Evolutionary conservation across 37 sponge, comb jelly and placozoan species (phyloP).

Genomic region (Petrosia ficiformis): DNA sequence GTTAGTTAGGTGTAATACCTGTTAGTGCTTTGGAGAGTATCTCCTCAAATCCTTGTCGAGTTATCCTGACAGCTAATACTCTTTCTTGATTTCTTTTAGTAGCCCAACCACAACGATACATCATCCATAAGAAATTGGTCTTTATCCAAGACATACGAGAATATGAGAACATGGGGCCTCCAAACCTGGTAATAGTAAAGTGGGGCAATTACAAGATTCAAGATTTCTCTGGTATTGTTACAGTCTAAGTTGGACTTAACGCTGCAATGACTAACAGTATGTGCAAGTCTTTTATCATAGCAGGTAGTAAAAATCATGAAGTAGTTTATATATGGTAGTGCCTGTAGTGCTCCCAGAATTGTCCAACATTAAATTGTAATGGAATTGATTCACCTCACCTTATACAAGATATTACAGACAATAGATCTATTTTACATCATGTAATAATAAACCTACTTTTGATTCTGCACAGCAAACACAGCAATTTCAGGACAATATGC

Average conservation of each 20-base stretch:
- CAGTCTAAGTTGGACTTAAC: not conserved
- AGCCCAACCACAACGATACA: constrained; percentile 77
- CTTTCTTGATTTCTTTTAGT: constrained; percentile 57
- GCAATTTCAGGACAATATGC: constrained; percentile 73
- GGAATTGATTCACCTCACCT: too few species aligned
- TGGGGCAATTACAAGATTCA: too few species aligned
- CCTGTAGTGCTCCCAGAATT: too few species aligned
- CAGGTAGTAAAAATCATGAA: too few species aligned
- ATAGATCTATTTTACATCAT: not conserved
- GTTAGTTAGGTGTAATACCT: not conserved
- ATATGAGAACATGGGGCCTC: constrained; percentile 64
- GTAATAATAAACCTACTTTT: constrained; percentile 27
- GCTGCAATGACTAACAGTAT: not conserved
- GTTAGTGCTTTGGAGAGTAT: constrained; percentile 52
- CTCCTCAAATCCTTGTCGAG: constrained; percentile 57
- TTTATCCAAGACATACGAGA: constrained; percentile 87
- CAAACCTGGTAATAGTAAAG: constrained; percentile 45
- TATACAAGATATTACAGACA: not conserved
- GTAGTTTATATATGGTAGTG: too few species aligned
- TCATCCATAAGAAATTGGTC: constrained; percentile 90
- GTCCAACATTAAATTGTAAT: too few species aligned
- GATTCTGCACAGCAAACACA: constrained; percentile 58
- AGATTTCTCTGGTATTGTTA: too few species aligned
- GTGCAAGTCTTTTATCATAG: too few species aligned
- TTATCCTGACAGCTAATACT: constrained; percentile 72